A percentile compares a stretch with the other conserved stretches of the same genome.
Evolutionary conservation across 2,888 invertebrate genomes (phyloP).

Genomic region (Leptopilina syphax): DNA sequence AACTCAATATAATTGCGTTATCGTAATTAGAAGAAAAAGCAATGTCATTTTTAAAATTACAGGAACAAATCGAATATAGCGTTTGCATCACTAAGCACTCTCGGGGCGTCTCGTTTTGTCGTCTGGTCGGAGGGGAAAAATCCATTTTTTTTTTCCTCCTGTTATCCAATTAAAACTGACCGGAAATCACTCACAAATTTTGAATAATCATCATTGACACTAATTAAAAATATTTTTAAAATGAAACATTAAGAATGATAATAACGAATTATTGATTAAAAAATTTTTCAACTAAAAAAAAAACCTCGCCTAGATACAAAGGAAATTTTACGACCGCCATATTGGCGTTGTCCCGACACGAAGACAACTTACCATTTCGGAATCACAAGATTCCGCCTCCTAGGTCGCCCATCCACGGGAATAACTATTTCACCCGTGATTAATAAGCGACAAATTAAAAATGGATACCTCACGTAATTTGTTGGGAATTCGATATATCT

Average conservation of each 20-base stretch:
- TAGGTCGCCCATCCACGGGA: constrained; percentile 79
- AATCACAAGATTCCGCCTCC: constrained; percentile 82
- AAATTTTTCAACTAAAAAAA: background rate
- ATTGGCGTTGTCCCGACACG: constrained; percentile 76
- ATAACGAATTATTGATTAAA: background rate
- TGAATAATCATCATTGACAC: background rate
- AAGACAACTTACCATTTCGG: constrained; percentile 82
- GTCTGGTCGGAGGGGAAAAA: constrained; percentile 1
- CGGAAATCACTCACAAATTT: background rate
- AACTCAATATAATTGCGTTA: constrained; percentile 3
- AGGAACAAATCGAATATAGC: constrained; percentile 39
- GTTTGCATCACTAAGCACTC: constrained; percentile 23
- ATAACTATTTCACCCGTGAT: constrained; percentile 77
- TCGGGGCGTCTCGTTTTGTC: constrained; percentile 39
- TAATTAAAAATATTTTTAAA: background rate
- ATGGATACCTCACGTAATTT: constrained; percentile 79
- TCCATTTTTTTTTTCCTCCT: background rate
- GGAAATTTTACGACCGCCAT: constrained; percentile 77
- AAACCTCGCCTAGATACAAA: constrained; percentile 63
- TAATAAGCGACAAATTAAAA: constrained; percentile 76
- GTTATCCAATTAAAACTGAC: background rate
- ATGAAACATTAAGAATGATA: background rate
- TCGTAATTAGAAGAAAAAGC: constrained; percentile 11
- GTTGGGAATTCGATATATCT: constrained; percentile 77
- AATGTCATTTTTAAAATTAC: constrained; percentile 39